Base-by-base conservation (phyloP, 2,113 vertebrate genomes). In the Rhea pennata region DNA sequence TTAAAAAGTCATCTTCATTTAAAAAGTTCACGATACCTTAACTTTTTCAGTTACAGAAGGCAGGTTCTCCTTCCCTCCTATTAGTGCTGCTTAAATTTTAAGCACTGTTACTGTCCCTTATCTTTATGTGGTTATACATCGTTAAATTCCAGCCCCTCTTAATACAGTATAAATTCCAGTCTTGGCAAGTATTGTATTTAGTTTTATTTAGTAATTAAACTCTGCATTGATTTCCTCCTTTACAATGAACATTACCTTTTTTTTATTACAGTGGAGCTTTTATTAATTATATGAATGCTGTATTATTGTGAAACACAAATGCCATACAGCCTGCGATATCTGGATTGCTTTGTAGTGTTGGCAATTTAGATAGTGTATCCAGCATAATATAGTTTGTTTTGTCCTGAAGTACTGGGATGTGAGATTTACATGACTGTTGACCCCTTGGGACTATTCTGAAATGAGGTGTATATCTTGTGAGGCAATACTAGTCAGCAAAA, bases 121-220 rank as follows among this genome's bases (percentile, higher is more conserved):
- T 74, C 67, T 59, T 53, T 93, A 5, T 5, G 1, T 93, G 36
- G 39, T 86, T 92, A 72, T 56, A 92, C 56, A 72, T 87, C 51
- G 53, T 78, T 87, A 81, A 69, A 81, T 84, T 72, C 40, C 26
- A 84, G 7, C 4, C 11, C 8, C 5, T 61, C 26, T 87, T 85
- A 91, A 76, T 71, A 36, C 71, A 39, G 10, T 69, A 44, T 56
- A 67, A 78, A 53, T 69, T 78, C 40, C 77, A 62, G 75, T 67
- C 65, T 73, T 84, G 46, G 29, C 67, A 89, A 64, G 11, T 78
- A 16, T 70, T 70, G 26, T 71, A 19, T 67, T 29, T 62, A 22
- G 58, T 73, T 92, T 93, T 85, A 76, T 89, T 91, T 91, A 56
- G 78, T 51, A 90, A 87, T 80, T 73, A 75, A 85, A 39, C 54